phyloP scores from a whole-genome alignment of 2,888 invertebrate genomes.

The Lissonota sp. region DNA sequence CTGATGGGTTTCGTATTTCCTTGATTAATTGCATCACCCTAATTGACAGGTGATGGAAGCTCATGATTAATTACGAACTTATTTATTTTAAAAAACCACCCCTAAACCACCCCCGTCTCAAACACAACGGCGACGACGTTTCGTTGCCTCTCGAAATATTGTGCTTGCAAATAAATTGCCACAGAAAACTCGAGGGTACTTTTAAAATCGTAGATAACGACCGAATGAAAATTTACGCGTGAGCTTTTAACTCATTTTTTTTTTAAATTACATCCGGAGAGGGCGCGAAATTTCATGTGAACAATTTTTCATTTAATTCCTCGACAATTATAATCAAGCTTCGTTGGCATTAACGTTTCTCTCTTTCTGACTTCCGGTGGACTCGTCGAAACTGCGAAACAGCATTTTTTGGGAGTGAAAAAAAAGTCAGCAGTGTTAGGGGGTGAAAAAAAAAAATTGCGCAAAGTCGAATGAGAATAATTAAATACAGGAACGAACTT shows the following conservation, averaged over 20 bases:
- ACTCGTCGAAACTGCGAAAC: constrained; percentile 50
- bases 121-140: constrained; percentile 4
- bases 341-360: constrained; percentile 32
- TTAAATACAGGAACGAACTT: constrained; percentile 55
- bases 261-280: too few species aligned
- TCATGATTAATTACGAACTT: constrained; percentile 54
- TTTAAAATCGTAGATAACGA: not conserved
- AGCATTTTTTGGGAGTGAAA: constrained; percentile 30
- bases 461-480: constrained; percentile 62
- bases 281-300: constrained; percentile 23
- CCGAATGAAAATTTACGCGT: too few species aligned
- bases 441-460: constrained; percentile 34
- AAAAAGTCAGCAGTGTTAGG: constrained; percentile 12
- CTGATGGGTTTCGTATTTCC: constrained; percentile 28
- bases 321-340: constrained; percentile 56
- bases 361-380: constrained; percentile 26
- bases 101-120: constrained; percentile 12
- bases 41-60: constrained; percentile 60
- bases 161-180: constrained; percentile 14
- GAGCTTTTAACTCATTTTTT: too few species aligned
- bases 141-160: constrained; percentile 28
- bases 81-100: constrained; percentile 12
- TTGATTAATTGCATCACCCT: constrained; percentile 58
- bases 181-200: constrained; percentile 10
- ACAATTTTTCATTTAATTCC: constrained; percentile 41